Evolutionary conservation across 2,888 invertebrate genomes (phyloP).

Genomic region (Chydorus sphaericus): DNA sequence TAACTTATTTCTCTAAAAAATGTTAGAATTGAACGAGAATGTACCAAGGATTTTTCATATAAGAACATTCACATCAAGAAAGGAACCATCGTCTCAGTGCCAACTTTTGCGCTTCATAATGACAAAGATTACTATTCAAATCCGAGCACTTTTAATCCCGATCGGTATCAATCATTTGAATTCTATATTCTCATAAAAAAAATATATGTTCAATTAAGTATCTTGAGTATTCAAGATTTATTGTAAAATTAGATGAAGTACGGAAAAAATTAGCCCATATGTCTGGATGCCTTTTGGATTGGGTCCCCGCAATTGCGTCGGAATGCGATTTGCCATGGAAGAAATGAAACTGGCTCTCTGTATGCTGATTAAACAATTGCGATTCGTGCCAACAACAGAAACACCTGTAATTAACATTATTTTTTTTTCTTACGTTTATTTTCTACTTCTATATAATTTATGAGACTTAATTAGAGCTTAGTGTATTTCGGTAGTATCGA

Average conservation of each 20-base stretch:
- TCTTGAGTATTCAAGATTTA: too few relatives aligned
- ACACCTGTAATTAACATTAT: conserved; percentile 4
- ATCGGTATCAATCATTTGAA: conserved; percentile 33
- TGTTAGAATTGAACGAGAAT: conserved; percentile 5
- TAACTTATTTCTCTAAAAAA: not conserved
- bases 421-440: too few relatives aligned
- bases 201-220: too few relatives aligned
- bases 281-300: not conserved
- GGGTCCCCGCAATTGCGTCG: not conserved
- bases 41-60: conserved; percentile 1
- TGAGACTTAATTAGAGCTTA: too few relatives aligned
- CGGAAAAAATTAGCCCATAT: conserved; percentile 22
- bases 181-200: too few relatives aligned
- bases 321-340: not conserved
- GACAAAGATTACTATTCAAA: not conserved
- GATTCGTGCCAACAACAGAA: not conserved
- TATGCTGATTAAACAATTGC: not conserved
- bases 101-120: not conserved
- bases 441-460: too few relatives aligned
- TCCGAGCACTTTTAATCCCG: not conserved
- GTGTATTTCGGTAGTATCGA: too few relatives aligned
- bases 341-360: conserved; percentile 4
- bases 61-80: not conserved
- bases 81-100: not conserved
- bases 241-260: too few relatives aligned